Percentiles rank a stretch among this genome's conserved stretches.
These are phyloP conservation scores for Prunella fulvescens DNA, from an alignment of 2,113 vertebrate species.

Conservation along the genomic window DNA sequence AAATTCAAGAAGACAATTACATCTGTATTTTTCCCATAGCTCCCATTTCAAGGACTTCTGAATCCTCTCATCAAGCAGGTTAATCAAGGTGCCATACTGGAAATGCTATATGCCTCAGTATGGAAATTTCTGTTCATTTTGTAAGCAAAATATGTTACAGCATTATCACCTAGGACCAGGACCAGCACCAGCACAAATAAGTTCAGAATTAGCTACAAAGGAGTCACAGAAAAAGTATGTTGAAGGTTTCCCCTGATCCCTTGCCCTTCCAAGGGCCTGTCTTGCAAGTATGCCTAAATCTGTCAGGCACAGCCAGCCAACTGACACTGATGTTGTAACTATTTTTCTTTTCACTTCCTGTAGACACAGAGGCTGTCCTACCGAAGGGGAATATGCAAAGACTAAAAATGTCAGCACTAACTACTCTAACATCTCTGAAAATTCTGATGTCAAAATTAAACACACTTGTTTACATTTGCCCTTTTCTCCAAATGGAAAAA, in stretches of 20 bases:
- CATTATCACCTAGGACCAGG: neutral
- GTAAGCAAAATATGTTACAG: neutral
- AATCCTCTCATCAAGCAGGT: neutral
- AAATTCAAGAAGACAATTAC: neutral
- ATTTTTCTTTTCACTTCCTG: neutral
- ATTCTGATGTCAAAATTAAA: neutral
- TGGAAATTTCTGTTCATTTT: neutral
- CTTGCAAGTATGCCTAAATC: neutral
- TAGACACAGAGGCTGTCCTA: neutral
- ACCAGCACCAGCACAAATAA: neutral
- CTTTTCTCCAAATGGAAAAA: neutral
- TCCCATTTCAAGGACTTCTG: neutral
- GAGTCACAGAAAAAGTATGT: neutral
- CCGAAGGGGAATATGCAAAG: neutral
- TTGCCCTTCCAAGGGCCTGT: neutral
- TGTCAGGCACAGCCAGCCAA: neutral
- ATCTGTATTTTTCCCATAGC: neutral
- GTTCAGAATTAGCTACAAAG: neutral
- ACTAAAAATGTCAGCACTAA: neutral
- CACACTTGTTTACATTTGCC: neutral
- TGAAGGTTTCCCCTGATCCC: neutral
- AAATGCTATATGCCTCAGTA: neutral
- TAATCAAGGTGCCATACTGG: rapidly evolving
- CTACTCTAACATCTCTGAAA: neutral
- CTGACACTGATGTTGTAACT: neutral